phyloP scores from a whole-genome alignment of 2,113 vertebrate species.

The Cyanistes caeruleus region DNA sequence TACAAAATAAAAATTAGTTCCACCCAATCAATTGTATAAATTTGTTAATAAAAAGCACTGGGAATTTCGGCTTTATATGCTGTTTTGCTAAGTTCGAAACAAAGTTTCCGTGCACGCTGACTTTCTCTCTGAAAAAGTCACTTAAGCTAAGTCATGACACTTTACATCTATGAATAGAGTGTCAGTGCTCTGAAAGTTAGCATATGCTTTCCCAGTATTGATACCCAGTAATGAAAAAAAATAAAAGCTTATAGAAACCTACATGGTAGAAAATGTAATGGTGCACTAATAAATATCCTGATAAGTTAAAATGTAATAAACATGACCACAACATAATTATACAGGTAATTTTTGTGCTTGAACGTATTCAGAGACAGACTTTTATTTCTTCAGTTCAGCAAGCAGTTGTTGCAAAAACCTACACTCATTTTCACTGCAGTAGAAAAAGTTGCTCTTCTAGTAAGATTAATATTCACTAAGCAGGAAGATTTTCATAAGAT shows the following conservation, averaged over 20 bases:
- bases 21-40: neutral
- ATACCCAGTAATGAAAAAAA: neutral
- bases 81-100: neutral
- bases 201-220: neutral
- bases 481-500: neutral
- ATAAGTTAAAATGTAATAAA: neutral
- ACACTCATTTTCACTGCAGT: fast-evolving
- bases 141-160: neutral
- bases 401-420: neutral
- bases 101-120: neutral
- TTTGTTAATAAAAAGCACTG: neutral
- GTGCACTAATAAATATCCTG: neutral
- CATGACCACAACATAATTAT: neutral
- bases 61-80: neutral
- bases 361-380: neutral
- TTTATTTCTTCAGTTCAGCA: neutral
- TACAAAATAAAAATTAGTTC: neutral
- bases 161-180: neutral
- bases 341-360: neutral
- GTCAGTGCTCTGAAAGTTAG: neutral
- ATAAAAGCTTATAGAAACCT: neutral
- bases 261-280: neutral
- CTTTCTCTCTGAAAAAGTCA: neutral
- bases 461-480: neutral
- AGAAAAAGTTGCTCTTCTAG: neutral